Base-by-base conservation (phyloP, 2,113 vertebrate species). In the Anoplopoma fimbria region DNA sequence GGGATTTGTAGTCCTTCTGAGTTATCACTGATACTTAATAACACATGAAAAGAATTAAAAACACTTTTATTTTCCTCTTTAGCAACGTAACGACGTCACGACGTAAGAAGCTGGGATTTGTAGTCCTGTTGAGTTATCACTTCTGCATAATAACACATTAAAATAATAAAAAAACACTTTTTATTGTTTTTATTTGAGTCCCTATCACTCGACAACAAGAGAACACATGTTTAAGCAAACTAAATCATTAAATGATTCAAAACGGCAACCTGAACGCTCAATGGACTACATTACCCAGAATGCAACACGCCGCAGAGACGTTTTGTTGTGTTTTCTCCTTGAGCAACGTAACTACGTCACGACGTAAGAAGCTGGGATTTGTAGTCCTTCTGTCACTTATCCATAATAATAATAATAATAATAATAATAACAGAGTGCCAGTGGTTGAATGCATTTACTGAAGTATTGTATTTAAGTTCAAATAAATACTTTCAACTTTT, bases 21-120 rank as follows among this genome's bases (percentile, higher is more conserved):
- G n/a, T n/a, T n/a, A n/a, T n/a, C n/a, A n/a, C n/a, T n/a, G n/a
- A n/a, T n/a, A n/a, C n/a, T 3, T 14, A 8, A n/a, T 8, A n/a
- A 23, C 6, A 7, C 4, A 0, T 0, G 0, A 3, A 0, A 7
- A 7, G 6, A 45, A 9, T n/a, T n/a, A n/a, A n/a, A n/a, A n/a
- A n/a, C n/a, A n/a, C n/a, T n/a, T n/a, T n/a, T n/a, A n/a, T 57
- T 90, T 94, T 90, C 76, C 87, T 77, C 79, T 88, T 83, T 81
- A 77, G 87, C 91, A 76, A 90, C 88, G 90, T 92, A 40, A 75
- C 5, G 33, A 82, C 88, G 91, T 80, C 13, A 77, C 3, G 58
- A 60, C 77, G 79, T 12, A 4, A 8, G 13, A 4, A 25, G 13
- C 0, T 90, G 94, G 95, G 83, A 89, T 1, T 88, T 94, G 95